Conservation (phyloP, 2,113 vertebrate species). For the Pachyramphus minor region DNA sequence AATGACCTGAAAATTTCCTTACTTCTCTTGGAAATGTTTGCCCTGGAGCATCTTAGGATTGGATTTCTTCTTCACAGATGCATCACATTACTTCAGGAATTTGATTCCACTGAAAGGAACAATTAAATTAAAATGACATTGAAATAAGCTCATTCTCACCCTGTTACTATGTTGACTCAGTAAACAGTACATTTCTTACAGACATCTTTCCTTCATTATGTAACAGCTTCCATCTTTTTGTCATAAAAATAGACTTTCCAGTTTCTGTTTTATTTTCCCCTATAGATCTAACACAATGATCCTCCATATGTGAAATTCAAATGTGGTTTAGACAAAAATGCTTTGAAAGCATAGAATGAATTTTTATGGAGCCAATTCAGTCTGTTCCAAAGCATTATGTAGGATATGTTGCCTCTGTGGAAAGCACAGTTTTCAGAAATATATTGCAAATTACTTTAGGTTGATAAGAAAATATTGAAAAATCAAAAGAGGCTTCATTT, state of each 20-base stretch:
- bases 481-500: not conserved
- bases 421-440: not conserved
- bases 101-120: constrained; percentile 40
- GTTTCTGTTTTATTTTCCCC: constrained; percentile 49
- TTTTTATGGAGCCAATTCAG: constrained; percentile 31
- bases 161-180: not conserved
- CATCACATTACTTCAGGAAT: constrained; percentile 7
- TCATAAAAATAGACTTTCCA: not conserved
- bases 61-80: constrained; percentile 48
- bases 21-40: not conserved
- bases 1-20: not conserved
- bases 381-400: constrained; percentile 11
- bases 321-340: constrained; percentile 27
- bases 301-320: constrained; percentile 50
- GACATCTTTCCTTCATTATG: constrained; percentile 24
- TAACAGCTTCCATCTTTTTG: not conserved
- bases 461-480: not conserved
- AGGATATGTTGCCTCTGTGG: not conserved
- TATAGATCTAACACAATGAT: constrained; percentile 6
- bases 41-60: constrained; percentile 20
- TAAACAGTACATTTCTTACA: not conserved
- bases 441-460: not conserved
- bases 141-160: constrained; percentile 29
- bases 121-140: constrained; percentile 52
- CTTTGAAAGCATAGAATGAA: constrained; percentile 14